phyloP scores from a whole-genome alignment of 1,140 invertebrate genomes.

The Diachasma alloeum region DNA sequence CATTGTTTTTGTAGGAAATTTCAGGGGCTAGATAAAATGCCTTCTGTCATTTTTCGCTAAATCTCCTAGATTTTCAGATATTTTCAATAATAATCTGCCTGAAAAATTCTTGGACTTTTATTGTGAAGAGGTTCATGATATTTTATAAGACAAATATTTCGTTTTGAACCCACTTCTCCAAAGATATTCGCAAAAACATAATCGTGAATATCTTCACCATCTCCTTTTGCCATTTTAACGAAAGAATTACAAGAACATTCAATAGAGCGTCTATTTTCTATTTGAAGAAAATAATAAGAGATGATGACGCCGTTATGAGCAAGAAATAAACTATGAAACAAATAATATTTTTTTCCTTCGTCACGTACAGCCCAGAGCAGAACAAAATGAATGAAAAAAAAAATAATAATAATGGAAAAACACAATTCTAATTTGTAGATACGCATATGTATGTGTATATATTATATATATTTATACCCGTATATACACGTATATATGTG shows the following conservation, averaged over 20 bases:
- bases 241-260: not conserved
- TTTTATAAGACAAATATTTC: too few relatives aligned
- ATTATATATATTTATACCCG: slow-evolving; percentile 32
- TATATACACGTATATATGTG: slow-evolving; percentile 32
- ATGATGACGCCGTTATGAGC: not conserved
- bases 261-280: not conserved
- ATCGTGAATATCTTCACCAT: not conserved
- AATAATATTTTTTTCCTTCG: slow-evolving; percentile 7
- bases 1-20: too few relatives aligned
- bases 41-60: too few relatives aligned
- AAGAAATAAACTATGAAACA: not conserved
- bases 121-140: too few relatives aligned
- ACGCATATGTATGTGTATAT: slow-evolving; percentile 18
- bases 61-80: too few relatives aligned
- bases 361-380: not conserved
- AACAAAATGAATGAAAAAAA: not conserved
- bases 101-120: too few relatives aligned
- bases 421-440: slow-evolving; percentile 16
- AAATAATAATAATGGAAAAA: not conserved
- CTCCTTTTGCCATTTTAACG: not conserved
- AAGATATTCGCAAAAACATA: too few relatives aligned
- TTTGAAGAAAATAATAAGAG: not conserved
- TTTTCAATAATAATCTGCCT: too few relatives aligned
- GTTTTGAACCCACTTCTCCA: too few relatives aligned
- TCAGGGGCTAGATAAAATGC: too few relatives aligned